Percentiles rank a stretch among this genome's conserved stretches.
Conservation (phyloP, 2,797 vertebrate genomes). For the Arremon aurantiirostris region DNA sequence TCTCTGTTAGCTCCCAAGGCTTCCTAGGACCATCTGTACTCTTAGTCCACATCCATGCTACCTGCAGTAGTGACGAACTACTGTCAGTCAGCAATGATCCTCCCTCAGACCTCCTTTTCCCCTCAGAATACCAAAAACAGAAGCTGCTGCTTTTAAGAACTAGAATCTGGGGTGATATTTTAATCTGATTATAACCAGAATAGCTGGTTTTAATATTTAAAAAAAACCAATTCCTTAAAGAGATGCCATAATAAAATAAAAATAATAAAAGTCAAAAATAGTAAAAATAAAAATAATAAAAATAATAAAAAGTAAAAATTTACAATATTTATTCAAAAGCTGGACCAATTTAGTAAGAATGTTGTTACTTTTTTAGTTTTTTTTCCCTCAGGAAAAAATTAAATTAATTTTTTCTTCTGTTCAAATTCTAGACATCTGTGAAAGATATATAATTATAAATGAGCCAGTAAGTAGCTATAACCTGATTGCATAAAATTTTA, state of each 20-base stretch:
- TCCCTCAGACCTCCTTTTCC: background rate
- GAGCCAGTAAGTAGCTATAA: background rate
- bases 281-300: background rate
- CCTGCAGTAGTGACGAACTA: background rate
- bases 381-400: background rate
- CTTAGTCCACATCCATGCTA: fast-evolving
- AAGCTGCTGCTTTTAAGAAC: background rate
- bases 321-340: background rate
- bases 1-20: background rate
- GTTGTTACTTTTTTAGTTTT: background rate
- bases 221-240: background rate
- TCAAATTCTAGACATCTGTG: background rate
- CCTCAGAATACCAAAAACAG: background rate
- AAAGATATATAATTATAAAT: background rate
- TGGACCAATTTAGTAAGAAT: background rate
- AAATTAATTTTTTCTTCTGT: background rate
- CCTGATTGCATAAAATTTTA: background rate
- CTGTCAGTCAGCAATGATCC: background rate
- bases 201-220: background rate
- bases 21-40: background rate
- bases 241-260: background rate
- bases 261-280: background rate
- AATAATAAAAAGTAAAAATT: background rate
- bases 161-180: background rate
- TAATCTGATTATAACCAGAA: background rate